Evolutionary conservation across 2,797 vertebrate genomes (phyloP).

Genomic region (Danio aesculapii): DNA sequence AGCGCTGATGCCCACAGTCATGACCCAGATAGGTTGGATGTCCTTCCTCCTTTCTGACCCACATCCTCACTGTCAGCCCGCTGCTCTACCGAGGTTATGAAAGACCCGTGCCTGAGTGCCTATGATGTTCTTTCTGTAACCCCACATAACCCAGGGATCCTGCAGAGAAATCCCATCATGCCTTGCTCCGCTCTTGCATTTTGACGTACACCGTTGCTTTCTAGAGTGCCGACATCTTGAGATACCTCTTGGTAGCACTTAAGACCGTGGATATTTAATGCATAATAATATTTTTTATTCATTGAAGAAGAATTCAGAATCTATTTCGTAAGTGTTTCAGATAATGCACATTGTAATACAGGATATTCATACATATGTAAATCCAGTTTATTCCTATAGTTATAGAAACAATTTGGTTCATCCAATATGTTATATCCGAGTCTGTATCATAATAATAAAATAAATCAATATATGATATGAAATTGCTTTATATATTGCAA

Average conservation of each 20-base stretch:
- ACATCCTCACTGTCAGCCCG: conserved; percentile 50
- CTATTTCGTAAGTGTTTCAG: background rate
- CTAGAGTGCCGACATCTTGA: conserved; percentile 1
- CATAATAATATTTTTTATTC: background rate
- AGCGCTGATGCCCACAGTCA: conserved; percentile 39
- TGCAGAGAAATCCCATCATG: conserved; percentile 35
- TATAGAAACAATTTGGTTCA: too few relatives aligned
- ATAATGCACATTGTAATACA: background rate
- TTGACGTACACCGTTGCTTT: conserved; percentile 13
- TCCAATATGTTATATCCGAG: too few relatives aligned
- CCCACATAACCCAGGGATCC: conserved; percentile 7
- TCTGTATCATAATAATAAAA: too few relatives aligned
- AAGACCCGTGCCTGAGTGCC: background rate
- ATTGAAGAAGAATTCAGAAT: conserved; percentile 5
- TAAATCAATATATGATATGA: too few relatives aligned
- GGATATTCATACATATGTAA: background rate
- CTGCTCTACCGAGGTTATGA: conserved; percentile 25
- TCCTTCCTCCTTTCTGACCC: conserved; percentile 50
- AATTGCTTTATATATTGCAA: too few relatives aligned
- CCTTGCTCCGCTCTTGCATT: background rate
- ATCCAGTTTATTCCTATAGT: too few relatives aligned
- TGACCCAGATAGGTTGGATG: conserved; percentile 57
- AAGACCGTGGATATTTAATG: background rate
- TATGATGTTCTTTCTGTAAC: conserved; percentile 14
- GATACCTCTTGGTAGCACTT: conserved; percentile 66